Conservation (phyloP, 2,797 vertebrate species). For the Masticophis lateralis region DNA sequence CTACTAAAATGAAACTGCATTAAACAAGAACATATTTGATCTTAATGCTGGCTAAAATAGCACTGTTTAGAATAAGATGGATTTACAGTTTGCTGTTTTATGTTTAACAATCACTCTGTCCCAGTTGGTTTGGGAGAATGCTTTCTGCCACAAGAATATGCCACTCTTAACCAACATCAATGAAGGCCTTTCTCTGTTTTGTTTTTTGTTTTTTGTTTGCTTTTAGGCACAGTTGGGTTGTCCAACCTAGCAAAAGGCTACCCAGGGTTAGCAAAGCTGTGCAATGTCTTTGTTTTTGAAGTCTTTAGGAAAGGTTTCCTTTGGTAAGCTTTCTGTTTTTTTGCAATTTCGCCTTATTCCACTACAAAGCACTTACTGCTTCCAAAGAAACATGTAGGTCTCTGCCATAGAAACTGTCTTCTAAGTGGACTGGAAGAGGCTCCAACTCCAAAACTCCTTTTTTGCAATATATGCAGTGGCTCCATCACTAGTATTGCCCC, state of each 20-base stretch:
- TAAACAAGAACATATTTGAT: conserved; percentile 20
- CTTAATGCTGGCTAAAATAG: background rate
- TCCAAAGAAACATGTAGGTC: background rate
- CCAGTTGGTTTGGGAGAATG: background rate
- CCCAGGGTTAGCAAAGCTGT: background rate
- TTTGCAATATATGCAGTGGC: background rate
- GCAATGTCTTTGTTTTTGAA: background rate
- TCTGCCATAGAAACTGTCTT: background rate
- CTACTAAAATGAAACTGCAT: conserved; percentile 2
- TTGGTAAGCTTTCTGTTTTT: background rate
- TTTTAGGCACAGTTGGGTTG: background rate
- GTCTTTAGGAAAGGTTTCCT: background rate
- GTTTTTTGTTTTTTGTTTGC: background rate
- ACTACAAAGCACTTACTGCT: background rate
- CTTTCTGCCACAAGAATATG: background rate
- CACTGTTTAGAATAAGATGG: background rate
- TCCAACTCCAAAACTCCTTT: background rate
- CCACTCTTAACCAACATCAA: background rate
- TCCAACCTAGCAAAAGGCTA: background rate
- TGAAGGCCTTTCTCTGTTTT: background rate
- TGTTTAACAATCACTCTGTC: background rate
- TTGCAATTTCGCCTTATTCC: background rate
- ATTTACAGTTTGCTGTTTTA: background rate
- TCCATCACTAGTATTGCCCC: background rate
- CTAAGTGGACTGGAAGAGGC: background rate